phyloP scores from a whole-genome alignment of 2,113 vertebrate genomes.

The Nesoenas mayeri region DNA sequence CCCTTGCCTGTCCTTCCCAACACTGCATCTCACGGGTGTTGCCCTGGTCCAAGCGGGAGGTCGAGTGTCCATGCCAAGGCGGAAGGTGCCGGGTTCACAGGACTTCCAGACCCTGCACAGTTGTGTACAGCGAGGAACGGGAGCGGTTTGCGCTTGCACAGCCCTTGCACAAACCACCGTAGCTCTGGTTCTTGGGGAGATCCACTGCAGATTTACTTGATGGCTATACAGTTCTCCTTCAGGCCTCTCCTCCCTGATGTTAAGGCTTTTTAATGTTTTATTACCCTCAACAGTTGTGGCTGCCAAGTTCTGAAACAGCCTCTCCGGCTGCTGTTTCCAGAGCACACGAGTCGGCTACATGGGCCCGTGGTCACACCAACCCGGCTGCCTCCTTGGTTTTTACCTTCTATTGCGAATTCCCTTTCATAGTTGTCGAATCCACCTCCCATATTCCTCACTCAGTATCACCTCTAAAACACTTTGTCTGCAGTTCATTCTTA shows the following conservation, averaged over 20 bases:
- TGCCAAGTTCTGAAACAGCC: background rate
- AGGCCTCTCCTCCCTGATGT: background rate
- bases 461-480: background rate
- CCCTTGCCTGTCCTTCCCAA: no score
- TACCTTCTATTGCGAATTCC: background rate
- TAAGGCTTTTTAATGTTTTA: rapidly evolving
- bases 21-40: rapidly evolving
- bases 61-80: background rate
- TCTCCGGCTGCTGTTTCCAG: background rate
- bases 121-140: background rate
- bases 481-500: background rate
- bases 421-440: background rate
- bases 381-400: background rate
- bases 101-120: background rate
- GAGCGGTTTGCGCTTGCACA: background rate
- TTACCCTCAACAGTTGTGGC: background rate
- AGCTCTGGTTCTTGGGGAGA: rapidly evolving
- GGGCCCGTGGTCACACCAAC: background rate
- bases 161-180: background rate
- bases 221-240: background rate
- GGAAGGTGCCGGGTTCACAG: background rate
- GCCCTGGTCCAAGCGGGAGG: background rate
- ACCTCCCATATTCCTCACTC: background rate
- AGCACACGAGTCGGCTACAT: rapidly evolving
- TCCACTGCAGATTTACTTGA: rapidly evolving